These are phyloP conservation scores for Donacobius atricapilla DNA, from an alignment of 2,113 vertebrate species.

Conservation along the genomic window DNA sequence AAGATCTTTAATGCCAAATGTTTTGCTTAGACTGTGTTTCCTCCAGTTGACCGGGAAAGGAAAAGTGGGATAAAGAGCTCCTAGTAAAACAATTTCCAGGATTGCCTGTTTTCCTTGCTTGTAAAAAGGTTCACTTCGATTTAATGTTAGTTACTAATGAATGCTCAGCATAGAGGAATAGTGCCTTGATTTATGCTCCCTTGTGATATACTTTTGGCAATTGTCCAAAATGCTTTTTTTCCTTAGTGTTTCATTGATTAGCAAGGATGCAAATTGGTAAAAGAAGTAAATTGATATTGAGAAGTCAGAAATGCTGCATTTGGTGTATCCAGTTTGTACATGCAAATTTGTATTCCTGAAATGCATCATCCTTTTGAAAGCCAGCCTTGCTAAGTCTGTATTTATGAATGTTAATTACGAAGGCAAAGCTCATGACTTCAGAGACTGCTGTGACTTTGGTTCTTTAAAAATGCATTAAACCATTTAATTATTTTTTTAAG, in stretches of 20 bases:
- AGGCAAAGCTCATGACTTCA: slow-evolving; percentile 3
- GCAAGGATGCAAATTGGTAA: background rate
- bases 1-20: background rate
- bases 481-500: slow-evolving; percentile 1
- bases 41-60: background rate
- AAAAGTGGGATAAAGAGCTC: slow-evolving; percentile 22
- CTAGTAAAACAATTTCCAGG: slow-evolving; percentile 37
- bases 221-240: background rate
- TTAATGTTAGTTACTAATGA: background rate
- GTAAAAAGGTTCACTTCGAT: slow-evolving; percentile 26
- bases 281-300: background rate
- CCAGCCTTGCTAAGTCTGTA: background rate
- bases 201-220: background rate
- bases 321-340: background rate
- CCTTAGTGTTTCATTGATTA: background rate
- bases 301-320: background rate
- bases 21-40: background rate
- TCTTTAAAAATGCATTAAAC: slow-evolving; percentile 6
- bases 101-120: slow-evolving; percentile 1
- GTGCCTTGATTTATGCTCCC: background rate
- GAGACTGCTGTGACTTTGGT: background rate
- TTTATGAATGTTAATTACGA: background rate
- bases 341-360: slow-evolving; percentile 9
- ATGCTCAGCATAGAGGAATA: background rate
- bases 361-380: background rate